These are phyloP conservation scores for Musca vetustissima DNA, from an alignment of 1,140 invertebrate species.

Conservation along the genomic window DNA sequence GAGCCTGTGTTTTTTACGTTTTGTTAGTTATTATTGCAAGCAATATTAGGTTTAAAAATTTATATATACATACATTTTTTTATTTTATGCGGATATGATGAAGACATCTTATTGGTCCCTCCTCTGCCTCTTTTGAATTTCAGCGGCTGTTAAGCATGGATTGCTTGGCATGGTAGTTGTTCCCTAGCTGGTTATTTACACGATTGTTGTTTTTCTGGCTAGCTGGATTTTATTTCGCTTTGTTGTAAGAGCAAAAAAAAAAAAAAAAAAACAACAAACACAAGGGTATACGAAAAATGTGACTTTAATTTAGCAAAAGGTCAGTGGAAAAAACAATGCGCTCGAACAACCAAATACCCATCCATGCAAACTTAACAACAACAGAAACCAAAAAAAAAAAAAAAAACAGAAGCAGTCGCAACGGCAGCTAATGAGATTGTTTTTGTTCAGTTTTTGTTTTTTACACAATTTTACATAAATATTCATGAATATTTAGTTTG, in stretches of 20 bases:
- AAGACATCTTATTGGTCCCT: conserved; percentile 3
- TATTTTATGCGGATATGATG: conserved; percentile 15
- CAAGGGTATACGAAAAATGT: conserved; percentile 1
- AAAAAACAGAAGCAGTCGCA: too few species aligned
- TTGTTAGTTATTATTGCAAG: too few species aligned
- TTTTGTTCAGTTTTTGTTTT: neutral
- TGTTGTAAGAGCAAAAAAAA: neutral
- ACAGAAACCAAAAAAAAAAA: conserved; percentile 5
- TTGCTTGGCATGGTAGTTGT: neutral
- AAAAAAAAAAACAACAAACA: neutral
- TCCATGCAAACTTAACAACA: neutral
- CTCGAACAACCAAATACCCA: conserved; percentile 1
- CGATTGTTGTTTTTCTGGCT: neutral
- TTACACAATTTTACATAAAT: too few species aligned
- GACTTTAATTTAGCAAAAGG: conserved; percentile 22
- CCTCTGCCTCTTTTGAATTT: neutral
- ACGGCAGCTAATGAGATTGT: neutral
- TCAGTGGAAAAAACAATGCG: conserved; percentile 9
- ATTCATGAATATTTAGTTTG: too few species aligned
- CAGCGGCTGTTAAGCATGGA: neutral
- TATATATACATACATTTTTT: neutral
- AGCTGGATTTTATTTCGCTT: neutral
- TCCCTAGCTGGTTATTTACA: neutral
- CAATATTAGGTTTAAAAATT: neutral
- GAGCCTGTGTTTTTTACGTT: neutral